Evolutionary conservation across 2,888 invertebrate species (phyloP).

Genomic region (Conomelus anceps): DNA sequence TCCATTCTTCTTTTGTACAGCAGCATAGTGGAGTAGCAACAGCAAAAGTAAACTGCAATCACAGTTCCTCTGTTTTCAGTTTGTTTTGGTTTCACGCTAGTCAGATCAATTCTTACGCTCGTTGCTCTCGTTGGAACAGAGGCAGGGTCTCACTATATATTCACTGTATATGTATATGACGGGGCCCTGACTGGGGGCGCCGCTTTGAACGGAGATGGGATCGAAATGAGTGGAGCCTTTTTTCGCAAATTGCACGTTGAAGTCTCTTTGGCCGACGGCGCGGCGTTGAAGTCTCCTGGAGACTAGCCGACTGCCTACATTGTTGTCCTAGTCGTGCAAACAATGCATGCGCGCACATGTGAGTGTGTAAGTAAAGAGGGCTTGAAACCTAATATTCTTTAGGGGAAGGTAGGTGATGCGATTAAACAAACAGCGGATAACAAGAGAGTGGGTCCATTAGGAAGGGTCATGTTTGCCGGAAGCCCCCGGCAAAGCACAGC

Average conservation of each 20-base stretch:
- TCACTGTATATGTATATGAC: too few species aligned
- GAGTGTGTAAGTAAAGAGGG: background rate
- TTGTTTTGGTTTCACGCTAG: background rate
- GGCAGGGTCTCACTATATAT: too few species aligned
- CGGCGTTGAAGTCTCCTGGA: background rate
- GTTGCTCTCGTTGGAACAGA: background rate
- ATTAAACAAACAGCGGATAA: background rate
- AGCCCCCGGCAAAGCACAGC: background rate
- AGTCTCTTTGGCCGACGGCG: background rate
- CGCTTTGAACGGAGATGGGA: too few species aligned
- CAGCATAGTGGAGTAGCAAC: background rate
- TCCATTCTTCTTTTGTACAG: background rate
- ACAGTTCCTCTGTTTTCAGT: background rate
- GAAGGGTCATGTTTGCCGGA: background rate
- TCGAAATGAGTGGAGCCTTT: background rate
- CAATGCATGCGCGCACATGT: background rate
- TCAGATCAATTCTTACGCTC: background rate
- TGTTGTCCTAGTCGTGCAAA: background rate
- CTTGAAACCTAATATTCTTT: background rate
- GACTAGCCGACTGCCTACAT: background rate
- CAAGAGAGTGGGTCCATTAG: background rate
- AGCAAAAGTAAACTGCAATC: background rate
- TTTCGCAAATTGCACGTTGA: background rate
- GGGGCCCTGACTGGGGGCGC: background rate
- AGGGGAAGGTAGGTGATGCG: background rate